Conservation (phyloP, 1,140 invertebrate species). For the Brachionus manjavacas region DNA sequence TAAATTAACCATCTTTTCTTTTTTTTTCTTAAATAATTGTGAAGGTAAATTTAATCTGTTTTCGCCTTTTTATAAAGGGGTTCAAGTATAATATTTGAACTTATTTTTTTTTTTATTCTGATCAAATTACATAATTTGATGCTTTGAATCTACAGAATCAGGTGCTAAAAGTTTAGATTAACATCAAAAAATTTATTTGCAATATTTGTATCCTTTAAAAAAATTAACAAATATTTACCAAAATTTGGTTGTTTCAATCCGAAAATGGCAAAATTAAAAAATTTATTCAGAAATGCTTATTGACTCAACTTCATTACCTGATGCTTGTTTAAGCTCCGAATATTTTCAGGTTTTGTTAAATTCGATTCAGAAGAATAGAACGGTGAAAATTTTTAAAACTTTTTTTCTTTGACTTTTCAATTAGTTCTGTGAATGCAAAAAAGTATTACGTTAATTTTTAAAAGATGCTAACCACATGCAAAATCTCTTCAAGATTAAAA, state of each 20-base stretch:
- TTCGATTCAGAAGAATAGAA: no score
- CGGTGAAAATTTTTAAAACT: no score
- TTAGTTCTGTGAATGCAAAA: no score
- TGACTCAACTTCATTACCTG: not conserved
- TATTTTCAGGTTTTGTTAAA: no score
- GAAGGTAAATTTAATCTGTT: not conserved
- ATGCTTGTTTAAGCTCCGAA: not conserved
- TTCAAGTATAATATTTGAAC: not conserved
- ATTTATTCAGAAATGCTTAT: not conserved
- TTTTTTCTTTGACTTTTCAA: no score
- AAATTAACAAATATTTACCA: not conserved
- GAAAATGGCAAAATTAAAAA: not conserved
- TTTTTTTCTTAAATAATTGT: not conserved
- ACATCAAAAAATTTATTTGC: no score
- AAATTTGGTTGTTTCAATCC: not conserved
- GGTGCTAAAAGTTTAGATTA: not conserved
- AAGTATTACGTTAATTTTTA: no score
- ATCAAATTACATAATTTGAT: not conserved
- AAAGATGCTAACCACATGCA: no score
- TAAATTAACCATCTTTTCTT: not conserved
- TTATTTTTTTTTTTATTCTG: not conserved
- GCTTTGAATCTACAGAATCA: not conserved
- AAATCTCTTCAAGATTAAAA: no score
- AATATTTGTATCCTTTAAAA: not conserved
- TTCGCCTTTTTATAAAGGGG: not conserved